Percentiles rank a stretch among this genome's conserved stretches.
These are phyloP conservation scores for crab-eating macaque (Macaca fascicularis) DNA, from an alignment of 2,113 vertebrate genomes.

Conservation along the genomic window DNA sequence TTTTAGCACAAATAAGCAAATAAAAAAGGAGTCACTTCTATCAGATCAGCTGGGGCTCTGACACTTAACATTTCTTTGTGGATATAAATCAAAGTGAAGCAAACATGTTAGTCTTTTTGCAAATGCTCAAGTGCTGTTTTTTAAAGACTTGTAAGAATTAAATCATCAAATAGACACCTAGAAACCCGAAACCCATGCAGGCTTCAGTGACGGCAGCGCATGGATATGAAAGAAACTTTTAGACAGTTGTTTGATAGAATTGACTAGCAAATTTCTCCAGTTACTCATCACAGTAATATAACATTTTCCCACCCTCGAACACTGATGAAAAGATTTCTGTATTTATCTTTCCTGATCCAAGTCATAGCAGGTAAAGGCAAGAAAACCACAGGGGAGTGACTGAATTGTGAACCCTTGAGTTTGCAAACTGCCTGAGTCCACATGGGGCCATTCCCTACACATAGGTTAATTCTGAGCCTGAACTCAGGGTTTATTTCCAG, in stretches of 20 bases:
- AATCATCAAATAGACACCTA: not conserved
- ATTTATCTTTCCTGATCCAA: not conserved
- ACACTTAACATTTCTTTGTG: not conserved
- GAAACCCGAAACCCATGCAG: not conserved
- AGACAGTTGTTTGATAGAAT: not conserved
- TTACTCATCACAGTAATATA: not conserved
- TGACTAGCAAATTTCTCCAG: not conserved
- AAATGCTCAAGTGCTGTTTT: not conserved
- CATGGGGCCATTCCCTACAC: not conserved
- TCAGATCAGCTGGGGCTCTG: not conserved
- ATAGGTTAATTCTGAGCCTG: not conserved
- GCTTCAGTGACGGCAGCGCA: not conserved
- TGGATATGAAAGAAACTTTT: not conserved
- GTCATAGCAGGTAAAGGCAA: not conserved
- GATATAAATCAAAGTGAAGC: not conserved
- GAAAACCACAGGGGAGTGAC: not conserved
- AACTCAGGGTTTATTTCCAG: not conserved
- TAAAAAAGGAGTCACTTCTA: not conserved
- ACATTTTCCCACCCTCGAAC: not conserved
- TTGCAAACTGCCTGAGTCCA: not conserved
- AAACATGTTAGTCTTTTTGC: not conserved
- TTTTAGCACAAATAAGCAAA: constrained; percentile 9
- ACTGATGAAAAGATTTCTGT: not conserved
- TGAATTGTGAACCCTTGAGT: not conserved
- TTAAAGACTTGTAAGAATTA: not conserved